phyloP scores from a whole-genome alignment of 1,140 invertebrate species.

The Drosophila prosaltans region DNA sequence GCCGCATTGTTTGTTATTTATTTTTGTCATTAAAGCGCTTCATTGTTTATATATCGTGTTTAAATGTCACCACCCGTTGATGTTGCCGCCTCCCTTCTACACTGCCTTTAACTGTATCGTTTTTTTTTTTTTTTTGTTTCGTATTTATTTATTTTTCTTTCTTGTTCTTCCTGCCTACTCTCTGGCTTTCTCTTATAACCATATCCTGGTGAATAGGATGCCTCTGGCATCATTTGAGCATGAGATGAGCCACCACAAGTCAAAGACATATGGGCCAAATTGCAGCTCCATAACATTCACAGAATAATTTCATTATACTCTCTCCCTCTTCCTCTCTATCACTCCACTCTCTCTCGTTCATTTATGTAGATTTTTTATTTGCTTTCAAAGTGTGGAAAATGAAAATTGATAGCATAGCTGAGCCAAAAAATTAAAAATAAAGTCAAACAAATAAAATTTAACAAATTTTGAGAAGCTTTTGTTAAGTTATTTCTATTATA shows the following conservation, averaged over 20 bases:
- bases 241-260: constrained; percentile 20
- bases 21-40: constrained; percentile 67
- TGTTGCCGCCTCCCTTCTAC: not conserved
- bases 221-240: constrained; percentile 19
- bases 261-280: constrained; percentile 20
- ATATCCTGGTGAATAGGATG: constrained; percentile 3
- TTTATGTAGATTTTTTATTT: constrained; percentile 45
- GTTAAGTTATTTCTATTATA: not conserved
- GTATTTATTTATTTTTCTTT: no score
- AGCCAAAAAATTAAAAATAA: constrained; percentile 19
- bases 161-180: not conserved
- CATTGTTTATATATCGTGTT: constrained; percentile 25
- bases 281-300: constrained; percentile 18
- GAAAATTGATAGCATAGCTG: constrained; percentile 14
- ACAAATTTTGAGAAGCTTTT: not conserved
- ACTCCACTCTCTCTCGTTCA: constrained; percentile 36
- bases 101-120: not conserved
- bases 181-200: not conserved
- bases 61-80: constrained; percentile 15
- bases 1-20: constrained; percentile 55
- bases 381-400: constrained; percentile 6
- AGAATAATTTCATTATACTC: constrained; percentile 32
- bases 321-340: constrained; percentile 26
- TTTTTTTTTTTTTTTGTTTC: no score
- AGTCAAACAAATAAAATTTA: constrained; percentile 14